Evolutionary conservation across 1,140 invertebrate species (phyloP).

Genomic region (Holotrichia oblita): DNA sequence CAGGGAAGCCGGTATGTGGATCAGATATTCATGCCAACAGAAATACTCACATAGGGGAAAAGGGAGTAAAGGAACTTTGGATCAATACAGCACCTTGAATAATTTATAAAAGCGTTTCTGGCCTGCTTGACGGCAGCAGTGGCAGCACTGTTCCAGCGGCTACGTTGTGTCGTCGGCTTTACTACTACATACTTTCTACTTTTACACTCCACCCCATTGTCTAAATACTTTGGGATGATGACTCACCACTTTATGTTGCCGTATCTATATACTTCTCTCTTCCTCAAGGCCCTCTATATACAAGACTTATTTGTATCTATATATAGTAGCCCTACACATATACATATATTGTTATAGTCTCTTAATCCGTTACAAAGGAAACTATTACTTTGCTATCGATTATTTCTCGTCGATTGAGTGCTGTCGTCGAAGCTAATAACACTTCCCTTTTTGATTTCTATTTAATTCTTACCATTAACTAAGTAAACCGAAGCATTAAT

Average conservation of each 20-base stretch:
- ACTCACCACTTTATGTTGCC: slow-evolving; percentile 46
- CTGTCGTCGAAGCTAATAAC: no score
- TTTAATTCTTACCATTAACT: neutral
- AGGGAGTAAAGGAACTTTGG: slow-evolving; percentile 53
- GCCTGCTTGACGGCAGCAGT: slow-evolving; percentile 46
- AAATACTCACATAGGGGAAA: slow-evolving; percentile 48
- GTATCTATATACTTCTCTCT: slow-evolving; percentile 10
- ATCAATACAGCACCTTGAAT: slow-evolving; percentile 59
- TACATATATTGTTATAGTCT: neutral
- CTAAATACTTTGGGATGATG: slow-evolving; percentile 48
- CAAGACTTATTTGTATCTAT: neutral
- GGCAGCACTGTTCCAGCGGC: slow-evolving; percentile 51
- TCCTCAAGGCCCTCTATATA: neutral
- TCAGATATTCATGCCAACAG: slow-evolving; percentile 41
- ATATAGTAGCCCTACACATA: neutral
- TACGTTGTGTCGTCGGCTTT: slow-evolving; percentile 49
- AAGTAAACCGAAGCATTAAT: neutral
- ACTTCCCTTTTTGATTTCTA: neutral
- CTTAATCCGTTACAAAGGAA: neutral
- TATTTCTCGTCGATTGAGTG: neutral
- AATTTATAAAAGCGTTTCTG: slow-evolving; percentile 57
- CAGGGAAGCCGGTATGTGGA: slow-evolving; percentile 41
- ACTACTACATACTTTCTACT: slow-evolving; percentile 36
- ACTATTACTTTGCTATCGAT: neutral
- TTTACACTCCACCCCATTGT: slow-evolving; percentile 45